phyloP scores from a whole-genome alignment of 1,140 invertebrate genomes.

The Belonocnema kinseyi region DNA sequence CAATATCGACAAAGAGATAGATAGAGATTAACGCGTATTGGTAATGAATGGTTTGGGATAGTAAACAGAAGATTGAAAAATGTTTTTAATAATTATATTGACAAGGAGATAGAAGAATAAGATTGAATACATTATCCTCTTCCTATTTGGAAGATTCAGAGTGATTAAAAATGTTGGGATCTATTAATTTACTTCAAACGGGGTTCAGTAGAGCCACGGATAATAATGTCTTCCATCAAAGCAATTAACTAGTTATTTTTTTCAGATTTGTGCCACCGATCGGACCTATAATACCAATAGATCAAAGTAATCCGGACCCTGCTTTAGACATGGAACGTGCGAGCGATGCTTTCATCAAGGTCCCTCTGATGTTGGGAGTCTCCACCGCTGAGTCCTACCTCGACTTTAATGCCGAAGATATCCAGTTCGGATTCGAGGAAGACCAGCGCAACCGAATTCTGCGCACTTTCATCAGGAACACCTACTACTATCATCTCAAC shows the following conservation, averaged over 20 bases:
- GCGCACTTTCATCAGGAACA: conserved; percentile 90
- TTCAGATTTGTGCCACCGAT: conserved; percentile 74
- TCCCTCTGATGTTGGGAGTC: conserved; percentile 82
- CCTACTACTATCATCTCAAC: conserved; percentile 91
- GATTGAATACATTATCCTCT: too few relatives aligned
- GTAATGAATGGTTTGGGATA: too few relatives aligned
- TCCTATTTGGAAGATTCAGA: too few relatives aligned
- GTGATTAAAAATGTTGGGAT: too few relatives aligned
- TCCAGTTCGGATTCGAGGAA: conserved; percentile 86
- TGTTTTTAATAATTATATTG: too few relatives aligned
- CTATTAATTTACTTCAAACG: too few relatives aligned
- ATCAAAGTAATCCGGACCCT: conserved; percentile 79
- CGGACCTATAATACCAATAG: conserved; percentile 81
- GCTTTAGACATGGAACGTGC: conserved; percentile 80
- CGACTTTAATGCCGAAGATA: conserved; percentile 85
- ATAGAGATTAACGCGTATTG: too few relatives aligned
- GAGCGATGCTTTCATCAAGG: conserved; percentile 82
- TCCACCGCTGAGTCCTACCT: conserved; percentile 85
- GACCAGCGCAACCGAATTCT: conserved; percentile 84
- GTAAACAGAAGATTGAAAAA: too few relatives aligned
- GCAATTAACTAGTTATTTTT: conserved; percentile 5
- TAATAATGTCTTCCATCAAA: too few relatives aligned
- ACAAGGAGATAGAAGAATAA: too few relatives aligned
- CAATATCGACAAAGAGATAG: too few relatives aligned
- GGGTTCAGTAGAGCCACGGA: too few relatives aligned